Base-by-base conservation (phyloP, 2,888 invertebrate species). In the Eupithecia dodoneata region DNA sequence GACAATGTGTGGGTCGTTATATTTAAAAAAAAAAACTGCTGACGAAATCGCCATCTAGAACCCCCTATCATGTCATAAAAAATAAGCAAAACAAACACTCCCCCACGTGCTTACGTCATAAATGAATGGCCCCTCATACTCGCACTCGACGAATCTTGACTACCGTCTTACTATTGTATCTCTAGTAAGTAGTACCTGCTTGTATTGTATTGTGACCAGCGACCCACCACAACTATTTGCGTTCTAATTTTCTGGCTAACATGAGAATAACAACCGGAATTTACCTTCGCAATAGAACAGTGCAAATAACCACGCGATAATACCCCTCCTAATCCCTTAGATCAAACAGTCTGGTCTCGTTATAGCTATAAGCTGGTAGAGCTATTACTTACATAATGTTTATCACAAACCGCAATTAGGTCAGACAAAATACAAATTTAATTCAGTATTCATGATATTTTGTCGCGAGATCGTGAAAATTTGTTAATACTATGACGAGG, bases 401-500 rank as follows among this genome's bases (percentile, higher is more conserved):
- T 75, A 73, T 75, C 72, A 71, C 66, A 74, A 74, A 78, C 75
- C 72, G 66, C 77, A 78, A 78, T 75, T 71, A 75, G 73, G 73
- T 59, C 73, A 78, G 72, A 75, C 71, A 59, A 71, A 73, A 55
- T 49, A 72, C 55, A 78, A 59, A 71, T 73, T 73, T 13, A 63
- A 71, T 78, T 72, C 18, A 71, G 66, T 18, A 75, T 78, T 44
- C 75, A 74, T 76, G 63, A 73, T 74, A 79, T 52, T 76, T 76
- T 74, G 52, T 66, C 52, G 71, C 69, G 72, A 59, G 76, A 79
- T 70, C 78, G 79, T 78, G 79, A 72, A 76, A 78, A 80, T 80
- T 78, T 73, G 73, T 71, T 80, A 80, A 80, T 79, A 74, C 76
- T 77, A 82, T 82, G 77, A 78, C 80, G 79, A 83, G 76, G 77